Evolutionary conservation across 1,140 invertebrate species (phyloP), one percentile per base, ranked within the genome.

Genomic region (Carcinoscorpius rotundicauda): DNA sequence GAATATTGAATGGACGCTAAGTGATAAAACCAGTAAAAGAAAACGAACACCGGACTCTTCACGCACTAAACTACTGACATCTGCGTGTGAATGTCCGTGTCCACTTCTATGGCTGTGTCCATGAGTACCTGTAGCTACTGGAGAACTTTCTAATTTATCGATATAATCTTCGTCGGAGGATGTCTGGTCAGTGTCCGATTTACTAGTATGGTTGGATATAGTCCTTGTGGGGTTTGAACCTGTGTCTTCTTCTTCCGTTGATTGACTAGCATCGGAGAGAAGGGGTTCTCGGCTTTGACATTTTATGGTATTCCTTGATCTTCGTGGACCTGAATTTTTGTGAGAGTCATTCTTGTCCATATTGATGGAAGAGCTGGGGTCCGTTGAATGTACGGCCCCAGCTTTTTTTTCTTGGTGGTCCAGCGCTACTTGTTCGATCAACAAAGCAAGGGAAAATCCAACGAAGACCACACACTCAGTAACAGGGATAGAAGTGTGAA

Each of bases 381-480:
- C 29, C 29, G 29, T 29, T 29, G 29, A 29, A 29, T 29, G 29
- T n/a, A 11, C 9, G 10, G 29, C 3, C 11, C 48, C 3, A 49
- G 51, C 66, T 50, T 62, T 65, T 51, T 50, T 64, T 51, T 68
- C 66, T 56, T 56, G 52, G 56, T 68, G 60, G 6, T 66, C 60
- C 11, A 72, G 50, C 85, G 82, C 64, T 81, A 77, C 73, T 74
- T 93, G 89, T 72, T 93, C 90, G 0, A 92, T 82, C 29, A 91
- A 77, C 71, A 89, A 91, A 81, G 93, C 89, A 4, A 87, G 77
- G 74, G 91, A 91, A 76, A 93, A 93, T 8, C 91, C 89, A 8
- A 79, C 74, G 68, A 87, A 88, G 51, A 88, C 80, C 0, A 86
- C 72, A 9, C 90, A 73, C 67, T 91, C 84, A 0, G 87, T 82